phyloP scores from a whole-genome alignment of 2,797 vertebrate species.

The Kryptopterus vitreolus region DNA sequence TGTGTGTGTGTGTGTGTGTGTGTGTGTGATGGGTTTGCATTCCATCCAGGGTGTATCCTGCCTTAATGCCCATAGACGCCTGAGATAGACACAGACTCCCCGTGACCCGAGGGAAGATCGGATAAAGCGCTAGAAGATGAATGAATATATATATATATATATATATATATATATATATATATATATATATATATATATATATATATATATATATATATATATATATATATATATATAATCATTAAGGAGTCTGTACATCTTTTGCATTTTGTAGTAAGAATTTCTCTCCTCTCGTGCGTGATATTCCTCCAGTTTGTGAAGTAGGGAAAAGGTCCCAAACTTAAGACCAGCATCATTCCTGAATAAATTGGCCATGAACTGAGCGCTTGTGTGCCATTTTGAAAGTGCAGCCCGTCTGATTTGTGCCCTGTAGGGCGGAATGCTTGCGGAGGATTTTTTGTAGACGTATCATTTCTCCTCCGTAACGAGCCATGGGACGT shows the following conservation, averaged over 20 bases:
- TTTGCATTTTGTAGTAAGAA: not conserved
- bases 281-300: not conserved
- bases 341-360: slow-evolving; percentile 16
- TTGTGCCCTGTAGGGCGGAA: slow-evolving; percentile 18
- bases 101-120: no score
- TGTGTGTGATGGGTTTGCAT: no score
- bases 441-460: slow-evolving; percentile 37
- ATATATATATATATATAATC: no score
- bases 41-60: no score
- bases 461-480: slow-evolving; percentile 41
- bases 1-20: no score
- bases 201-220: no score
- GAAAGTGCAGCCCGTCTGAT: slow-evolving; percentile 30
- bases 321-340: not conserved
- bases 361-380: slow-evolving; percentile 17
- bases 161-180: no score
- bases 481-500: slow-evolving; percentile 42
- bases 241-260: not conserved
- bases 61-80: no score
- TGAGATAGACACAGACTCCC: no score
- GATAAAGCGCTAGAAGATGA: no score
- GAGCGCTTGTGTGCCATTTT: slow-evolving; percentile 15
- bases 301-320: not conserved
- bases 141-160: no score
- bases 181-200: no score